phyloP scores from a whole-genome alignment of 1,140 invertebrate species.

The Macrobrachium rosenbergii region DNA sequence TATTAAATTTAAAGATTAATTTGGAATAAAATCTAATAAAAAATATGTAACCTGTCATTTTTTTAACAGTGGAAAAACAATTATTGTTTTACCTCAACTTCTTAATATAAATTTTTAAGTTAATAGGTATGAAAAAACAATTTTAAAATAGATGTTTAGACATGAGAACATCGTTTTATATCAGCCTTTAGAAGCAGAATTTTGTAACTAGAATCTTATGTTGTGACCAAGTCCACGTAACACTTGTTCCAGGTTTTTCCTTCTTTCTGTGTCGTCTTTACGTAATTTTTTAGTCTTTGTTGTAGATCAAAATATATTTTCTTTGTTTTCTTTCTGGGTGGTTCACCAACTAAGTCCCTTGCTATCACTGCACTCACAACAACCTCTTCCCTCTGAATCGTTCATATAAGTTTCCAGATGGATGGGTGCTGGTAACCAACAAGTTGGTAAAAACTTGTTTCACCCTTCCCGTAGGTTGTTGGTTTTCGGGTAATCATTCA shows the following conservation, averaged over 20 bases:
- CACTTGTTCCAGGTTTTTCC: not conserved
- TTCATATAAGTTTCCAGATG: conserved; percentile 9
- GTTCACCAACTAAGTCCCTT: not conserved
- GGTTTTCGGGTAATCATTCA: conserved; percentile 8
- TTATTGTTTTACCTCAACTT: not conserved
- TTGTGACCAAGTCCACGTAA: conserved; percentile 27
- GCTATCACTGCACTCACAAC: conserved; percentile 23
- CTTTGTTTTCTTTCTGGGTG: conserved; percentile 8
- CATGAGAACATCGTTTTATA: conserved; percentile 21
- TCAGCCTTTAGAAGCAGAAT: conserved; percentile 3
- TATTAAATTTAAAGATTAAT: no score
- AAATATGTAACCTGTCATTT: no score
- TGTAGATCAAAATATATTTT: conserved; percentile 21
- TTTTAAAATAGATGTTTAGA: not conserved
- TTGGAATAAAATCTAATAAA: no score
- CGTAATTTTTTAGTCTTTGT: conserved; percentile 9
- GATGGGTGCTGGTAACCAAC: no score
- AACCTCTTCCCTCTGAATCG: not conserved
- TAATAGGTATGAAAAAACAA: not conserved
- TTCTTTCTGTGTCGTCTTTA: not conserved
- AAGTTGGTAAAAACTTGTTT: not conserved
- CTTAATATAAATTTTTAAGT: not conserved
- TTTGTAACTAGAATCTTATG: conserved; percentile 32
- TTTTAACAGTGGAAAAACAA: not conserved
- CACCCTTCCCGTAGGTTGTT: conserved; percentile 21